phyloP scores from a whole-genome alignment of 2,797 vertebrate genomes.

The Enteromius thamalakanensis region DNA sequence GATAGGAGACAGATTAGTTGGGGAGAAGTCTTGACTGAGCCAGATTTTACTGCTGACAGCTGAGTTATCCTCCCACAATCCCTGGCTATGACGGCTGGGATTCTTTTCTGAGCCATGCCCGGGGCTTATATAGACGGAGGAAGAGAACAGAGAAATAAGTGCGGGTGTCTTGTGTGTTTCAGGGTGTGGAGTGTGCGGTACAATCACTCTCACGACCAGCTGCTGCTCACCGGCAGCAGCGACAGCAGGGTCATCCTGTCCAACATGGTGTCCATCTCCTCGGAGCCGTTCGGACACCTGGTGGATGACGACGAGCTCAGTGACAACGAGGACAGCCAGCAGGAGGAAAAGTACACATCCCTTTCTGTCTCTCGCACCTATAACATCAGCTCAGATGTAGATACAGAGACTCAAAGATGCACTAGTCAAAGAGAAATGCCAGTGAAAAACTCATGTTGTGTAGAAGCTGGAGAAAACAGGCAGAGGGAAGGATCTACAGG shows the following conservation, averaged over 20 bases:
- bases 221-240: constrained; percentile 95
- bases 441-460: too few species aligned
- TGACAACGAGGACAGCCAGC: constrained; percentile 90
- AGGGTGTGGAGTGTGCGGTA: constrained; percentile 99
- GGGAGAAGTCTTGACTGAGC: constrained; percentile 75
- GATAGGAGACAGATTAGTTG: constrained; percentile 78
- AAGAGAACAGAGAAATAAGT: neutral
- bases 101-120: constrained; percentile 73
- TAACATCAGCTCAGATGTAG: constrained; percentile 30
- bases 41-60: constrained; percentile 81
- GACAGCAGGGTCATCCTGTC: constrained; percentile 98
- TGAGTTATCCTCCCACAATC: constrained; percentile 80
- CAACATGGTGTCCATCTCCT: constrained; percentile 99
- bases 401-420: too few species aligned
- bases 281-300: constrained; percentile 95
- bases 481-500: too few species aligned
- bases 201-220: constrained; percentile 97
- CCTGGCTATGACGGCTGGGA: constrained; percentile 71
- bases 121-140: constrained; percentile 58
- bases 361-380: constrained; percentile 43
- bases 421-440: too few species aligned
- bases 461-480: too few species aligned
- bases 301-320: constrained; percentile 96
- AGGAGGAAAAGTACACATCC: constrained; percentile 87
- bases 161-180: constrained; percentile 43